Evolutionary conservation across 2,888 invertebrate species (phyloP), one percentile per base, ranked within the genome.

Genomic region (Ptilodon capucinus): DNA sequence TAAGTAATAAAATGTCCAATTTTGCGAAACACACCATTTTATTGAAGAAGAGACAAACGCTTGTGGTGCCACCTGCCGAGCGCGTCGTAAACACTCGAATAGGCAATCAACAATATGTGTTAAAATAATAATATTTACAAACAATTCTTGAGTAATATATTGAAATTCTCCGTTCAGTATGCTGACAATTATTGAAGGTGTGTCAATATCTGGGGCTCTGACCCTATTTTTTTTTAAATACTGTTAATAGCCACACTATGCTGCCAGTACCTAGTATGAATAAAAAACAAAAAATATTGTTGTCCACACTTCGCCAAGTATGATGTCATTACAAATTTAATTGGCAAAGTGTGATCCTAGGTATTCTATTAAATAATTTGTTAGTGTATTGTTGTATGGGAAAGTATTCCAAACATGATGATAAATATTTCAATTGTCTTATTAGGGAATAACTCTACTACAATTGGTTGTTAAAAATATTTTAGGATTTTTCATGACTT

Each of bases 1-100:
- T 43, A 73, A 82, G 58, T 44, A 41, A 57, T 25, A 52, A 60
- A 69, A 74, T 78, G 76, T 75, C 74, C 71, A 69, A 71, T 68
- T 81, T 84, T 80, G 71, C 81, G 81, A 76, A 82, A 83, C 62
- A 46, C 56, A 52, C 62, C 64, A 67, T 69, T 75, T 68, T 52
- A 54, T 46, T 53, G 48, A 34, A 57, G 48, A 67, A 18, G 48
- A 51, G 48, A 36, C 38, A 14, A 40, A 19, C 19, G 44, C 23
- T 36, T 47, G 45, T 49, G 32, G 14, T 54, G 41, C 28, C 40
- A 40, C 30, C 45, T 44, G 9, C 21, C 13, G 4, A 9, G 18
- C 11, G 4, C 36, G n/a, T n/a, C n/a, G n/a, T n/a, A n/a, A n/a
- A n/a, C n/a, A n/a, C n/a, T n/a, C n/a, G n/a, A n/a, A n/a, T n/a